Percentiles rank a stretch among this genome's conserved stretches.
Evolutionary conservation across 2,113 vertebrate species (phyloP).

Genomic region (Microtus richardsoni): DNA sequence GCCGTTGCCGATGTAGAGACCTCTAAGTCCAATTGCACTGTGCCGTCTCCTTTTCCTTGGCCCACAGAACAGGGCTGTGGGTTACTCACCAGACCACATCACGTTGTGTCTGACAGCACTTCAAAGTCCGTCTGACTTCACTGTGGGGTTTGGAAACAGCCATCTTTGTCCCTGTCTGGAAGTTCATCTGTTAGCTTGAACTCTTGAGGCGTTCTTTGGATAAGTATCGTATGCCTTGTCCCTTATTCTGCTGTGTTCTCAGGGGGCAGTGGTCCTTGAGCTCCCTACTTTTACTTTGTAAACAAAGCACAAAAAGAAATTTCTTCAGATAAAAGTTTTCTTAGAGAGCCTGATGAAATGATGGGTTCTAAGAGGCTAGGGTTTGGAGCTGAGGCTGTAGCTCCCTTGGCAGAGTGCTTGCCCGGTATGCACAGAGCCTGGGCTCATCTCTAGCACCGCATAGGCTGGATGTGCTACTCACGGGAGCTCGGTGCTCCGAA

Average conservation of each 20-base stretch:
- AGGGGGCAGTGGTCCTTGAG: constrained; percentile 20
- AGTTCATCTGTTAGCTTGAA: constrained; percentile 73
- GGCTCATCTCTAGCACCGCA: not conserved
- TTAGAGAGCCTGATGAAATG: constrained; percentile 35
- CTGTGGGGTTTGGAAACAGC: constrained; percentile 73
- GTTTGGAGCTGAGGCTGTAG: not conserved
- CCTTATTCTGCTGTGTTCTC: constrained; percentile 41
- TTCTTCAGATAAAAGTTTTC: constrained; percentile 62
- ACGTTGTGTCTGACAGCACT: not conserved
- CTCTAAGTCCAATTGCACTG: constrained; percentile 1
- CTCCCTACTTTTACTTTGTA: constrained; percentile 47
- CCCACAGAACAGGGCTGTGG: not conserved
- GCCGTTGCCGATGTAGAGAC: not conserved
- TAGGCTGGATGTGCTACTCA: not conserved
- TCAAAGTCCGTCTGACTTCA: constrained; percentile 44
- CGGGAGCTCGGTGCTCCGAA: not conserved
- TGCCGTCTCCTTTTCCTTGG: constrained; percentile 51
- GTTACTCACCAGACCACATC: not conserved
- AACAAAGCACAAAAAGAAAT: constrained; percentile 60
- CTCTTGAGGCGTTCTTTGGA: not conserved
- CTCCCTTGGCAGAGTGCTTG: not conserved
- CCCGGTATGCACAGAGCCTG: rapidly evolving
- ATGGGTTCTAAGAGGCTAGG: not conserved
- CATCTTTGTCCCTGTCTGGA: constrained; percentile 74
- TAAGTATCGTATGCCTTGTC: not conserved